Evolutionary conservation across 2,797 vertebrate species (phyloP).

Genomic region (Ficedula albicollis): DNA sequence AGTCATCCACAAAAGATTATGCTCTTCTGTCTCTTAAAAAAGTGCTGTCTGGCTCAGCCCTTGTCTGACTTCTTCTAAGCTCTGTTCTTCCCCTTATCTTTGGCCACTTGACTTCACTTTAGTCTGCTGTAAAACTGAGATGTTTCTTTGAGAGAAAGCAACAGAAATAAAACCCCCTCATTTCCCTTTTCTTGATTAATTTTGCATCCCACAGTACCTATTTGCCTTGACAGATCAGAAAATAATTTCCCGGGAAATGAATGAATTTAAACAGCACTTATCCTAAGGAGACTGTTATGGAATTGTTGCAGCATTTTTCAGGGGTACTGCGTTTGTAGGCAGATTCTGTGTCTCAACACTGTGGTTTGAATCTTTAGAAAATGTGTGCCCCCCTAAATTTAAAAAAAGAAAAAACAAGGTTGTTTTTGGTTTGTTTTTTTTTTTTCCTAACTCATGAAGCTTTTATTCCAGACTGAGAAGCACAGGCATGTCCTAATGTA

Average conservation of each 20-base stretch:
- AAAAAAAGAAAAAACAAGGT: not conserved
- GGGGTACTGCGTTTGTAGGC: not conserved
- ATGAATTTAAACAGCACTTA: conserved; percentile 34
- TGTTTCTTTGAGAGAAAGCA: conserved; percentile 1
- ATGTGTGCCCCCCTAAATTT: not conserved
- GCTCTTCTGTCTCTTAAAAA: not conserved
- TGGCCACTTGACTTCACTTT: conserved; percentile 16
- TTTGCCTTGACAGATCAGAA: conserved; percentile 53
- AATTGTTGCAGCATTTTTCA: not conserved
- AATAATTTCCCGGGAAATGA: conserved; percentile 24
- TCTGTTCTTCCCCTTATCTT: not conserved
- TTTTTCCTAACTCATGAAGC: not conserved
- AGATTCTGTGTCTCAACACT: not conserved
- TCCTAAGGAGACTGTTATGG: not conserved
- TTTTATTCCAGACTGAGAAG: not conserved
- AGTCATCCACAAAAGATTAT: not conserved
- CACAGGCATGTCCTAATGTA: not conserved
- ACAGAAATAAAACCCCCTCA: not conserved
- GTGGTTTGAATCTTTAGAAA: not conserved
- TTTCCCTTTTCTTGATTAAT: conserved; percentile 57
- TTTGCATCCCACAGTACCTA: conserved; percentile 41
- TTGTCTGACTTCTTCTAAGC: not conserved
- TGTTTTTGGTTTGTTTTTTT: not conserved
- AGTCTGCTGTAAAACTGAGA: not conserved
- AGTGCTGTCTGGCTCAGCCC: not conserved